Evolutionary conservation across 1,140 invertebrate species (phyloP), one percentile per base, ranked within the genome.

Genomic region (Zaprionus lachaisei): DNA sequence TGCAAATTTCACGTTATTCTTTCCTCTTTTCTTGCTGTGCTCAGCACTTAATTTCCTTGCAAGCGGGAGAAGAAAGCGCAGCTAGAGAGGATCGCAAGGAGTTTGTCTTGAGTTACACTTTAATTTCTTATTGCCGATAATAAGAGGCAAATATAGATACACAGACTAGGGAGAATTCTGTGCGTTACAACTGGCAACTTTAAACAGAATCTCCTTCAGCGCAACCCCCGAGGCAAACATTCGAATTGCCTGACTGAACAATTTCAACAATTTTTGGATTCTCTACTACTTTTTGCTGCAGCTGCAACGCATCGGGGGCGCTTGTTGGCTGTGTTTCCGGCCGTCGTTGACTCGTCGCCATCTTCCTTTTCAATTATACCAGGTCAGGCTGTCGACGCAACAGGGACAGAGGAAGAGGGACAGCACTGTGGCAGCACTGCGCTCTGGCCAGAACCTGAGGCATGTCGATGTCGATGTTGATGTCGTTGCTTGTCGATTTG

Each of bases 321-420:
- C 70, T 82, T 87, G 70, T 78, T 80, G 72, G 44, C 70, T 71
- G 70, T 78, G 76, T 83, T 87, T 83, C 84, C 84, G 83, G 77
- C 70, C 82, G 70, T 81, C 71, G 65, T 77, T 70, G 69, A 71
- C 69, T 80, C 70, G 74, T 72, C 83, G 67, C 72, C 79, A 79
- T 90, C 79, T 85, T 89, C 78, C 84, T 85, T 89, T 89, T 90
- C 84, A 89, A 89, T 89, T 89, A 89, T 84, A 56, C 72, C 55
- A 57, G 58, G 66, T 63, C 65, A 73, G 64, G 55, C 28, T 41
- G 17, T 17, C 17, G 11, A 20, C 5, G n/a, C 12, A 44, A 37
- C 24, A 5, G n/a, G 26, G 2, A 44, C 28, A 7, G 24, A 5
- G 15, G 56, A 12, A 6, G 31, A 26, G 4, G 5, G 7, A 14